Evolutionary conservation across 2,113 vertebrate species (phyloP), one percentile per base, ranked within the genome.

Genomic region (Galeopterus variegatus): DNA sequence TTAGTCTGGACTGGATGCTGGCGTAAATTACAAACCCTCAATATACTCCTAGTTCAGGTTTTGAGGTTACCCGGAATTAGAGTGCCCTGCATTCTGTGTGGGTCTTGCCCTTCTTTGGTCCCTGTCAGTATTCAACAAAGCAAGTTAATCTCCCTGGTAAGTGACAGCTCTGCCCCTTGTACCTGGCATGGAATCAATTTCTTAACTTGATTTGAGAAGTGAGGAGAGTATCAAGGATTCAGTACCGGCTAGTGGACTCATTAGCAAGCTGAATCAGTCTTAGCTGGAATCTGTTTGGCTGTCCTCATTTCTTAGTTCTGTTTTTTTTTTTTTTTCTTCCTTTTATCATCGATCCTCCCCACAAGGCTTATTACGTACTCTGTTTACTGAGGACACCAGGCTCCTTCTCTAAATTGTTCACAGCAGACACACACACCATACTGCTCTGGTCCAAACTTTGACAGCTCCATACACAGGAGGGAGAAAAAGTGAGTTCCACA

Each of bases 181-280:
- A 97, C 97, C 80, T 95, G 96, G 93, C 97, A 95, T 79, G 60
- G 95, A 93, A 97, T 97, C 98, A 93, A 97, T 97, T 95, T 93
- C 96, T 93, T 33, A 96, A 97, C 93, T 97, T 96, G 96, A 97
- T 93, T 96, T 87, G 83, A 97, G 90, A 92, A 97, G 80, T 84
- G 82, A 96, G 54, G 80, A 93, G 80, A 94, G 73, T 80, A 89
- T 97, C 93, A 93, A 58, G 94, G 81, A 97, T 95, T 94, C 83
- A 28, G 86, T 10, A 21, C 89, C 58, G 60, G 95, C 26, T 23
- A 45, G 92, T 58, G 45, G 86, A 84, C 81, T 94, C 90, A 87
- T 97, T 97, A 87, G 93, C 82, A 97, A 90, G 89, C 87, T 14
- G 83, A 88, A 36, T 84, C 58, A 12, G 77, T 84, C 90, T 94